Base-by-base conservation (phyloP, 1,140 invertebrate genomes). In the Drosophila bocqueti region DNA sequence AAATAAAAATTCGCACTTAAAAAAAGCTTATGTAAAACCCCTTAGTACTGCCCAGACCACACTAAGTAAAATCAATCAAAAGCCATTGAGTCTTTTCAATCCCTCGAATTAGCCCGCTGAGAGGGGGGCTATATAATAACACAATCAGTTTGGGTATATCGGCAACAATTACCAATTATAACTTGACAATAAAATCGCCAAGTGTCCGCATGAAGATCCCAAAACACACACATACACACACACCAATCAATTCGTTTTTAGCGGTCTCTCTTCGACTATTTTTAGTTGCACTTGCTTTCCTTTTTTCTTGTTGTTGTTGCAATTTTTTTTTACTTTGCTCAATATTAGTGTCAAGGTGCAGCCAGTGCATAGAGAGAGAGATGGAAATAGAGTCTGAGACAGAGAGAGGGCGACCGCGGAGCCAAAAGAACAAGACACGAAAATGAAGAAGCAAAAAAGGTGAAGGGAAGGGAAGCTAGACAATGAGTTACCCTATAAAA, bases 271-370 rank as follows among this genome's bases (percentile, higher is more conserved):
- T 66, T 63, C 72, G 75, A 83, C 79, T 89, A 89, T 89, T 89
- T 89, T 79, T 89, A 84, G 85, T 74, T 84, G 85, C 85, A 90
- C 78, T 83, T 76, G 73, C 74, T 57, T 65, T 76, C 74, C 61
- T 76, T 71, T 49, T 43, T 63, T 54, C 38, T 24, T 31, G 29
- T 52, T 57, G 47, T 68, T 69, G 29, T 59, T 65, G 34, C 38
- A 34, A 18, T 54, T 57, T 73, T 59, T 59, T 76, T 76, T 86
- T 77, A 77, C 60, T 82, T 87, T 87, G 57, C 64, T 77, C 64
- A 85, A 89, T 84, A 89, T 90, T 81, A 89, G 85, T 90, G 84
- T 89, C 84, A 89, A 89, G 84, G 84, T 89, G 85, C 78, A 90
- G 74, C 61, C 63, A 79, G 65, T 79, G 72, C 76, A 80, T 45